phyloP scores from a whole-genome alignment of 1,140 invertebrate species.

The Lysiphlebus fabarum region DNA sequence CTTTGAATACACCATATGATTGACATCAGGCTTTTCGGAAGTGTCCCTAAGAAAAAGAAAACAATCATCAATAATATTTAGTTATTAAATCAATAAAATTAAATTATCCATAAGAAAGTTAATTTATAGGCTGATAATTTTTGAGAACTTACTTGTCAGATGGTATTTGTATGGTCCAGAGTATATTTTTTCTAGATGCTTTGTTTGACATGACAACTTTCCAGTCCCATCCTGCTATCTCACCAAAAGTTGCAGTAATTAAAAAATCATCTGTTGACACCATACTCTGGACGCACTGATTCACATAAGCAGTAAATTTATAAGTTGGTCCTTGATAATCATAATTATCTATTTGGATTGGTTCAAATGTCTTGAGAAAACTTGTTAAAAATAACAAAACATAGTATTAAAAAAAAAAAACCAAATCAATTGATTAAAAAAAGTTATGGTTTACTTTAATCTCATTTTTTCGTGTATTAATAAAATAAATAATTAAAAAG shows the following conservation, averaged over 20 bases:
- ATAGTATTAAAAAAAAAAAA: not conserved
- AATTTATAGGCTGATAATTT: no score
- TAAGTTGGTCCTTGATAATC: conserved; percentile 59
- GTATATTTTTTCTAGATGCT: conserved; percentile 58
- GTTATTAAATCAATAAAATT: not conserved
- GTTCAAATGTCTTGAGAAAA: conserved; percentile 59
- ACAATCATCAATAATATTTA: conserved; percentile 22
- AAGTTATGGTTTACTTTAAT: conserved; percentile 2
- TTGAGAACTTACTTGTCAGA: conserved; percentile 51
- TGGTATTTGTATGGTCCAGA: conserved; percentile 71
- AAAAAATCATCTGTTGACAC: conserved; percentile 68
- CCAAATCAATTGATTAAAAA: not conserved
- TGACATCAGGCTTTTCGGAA: conserved; percentile 74
- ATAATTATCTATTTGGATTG: conserved; percentile 52
- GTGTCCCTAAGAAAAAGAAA: conserved; percentile 56
- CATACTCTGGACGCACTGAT: conserved; percentile 70
- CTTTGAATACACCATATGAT: conserved; percentile 66
- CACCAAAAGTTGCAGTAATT: conserved; percentile 70
- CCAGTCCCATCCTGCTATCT: conserved; percentile 77
- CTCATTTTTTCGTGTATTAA: conserved; percentile 14
- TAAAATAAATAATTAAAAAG: conserved; percentile 12
- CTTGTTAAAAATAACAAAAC: conserved; percentile 44
- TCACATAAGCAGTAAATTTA: conserved; percentile 58
- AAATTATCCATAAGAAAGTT: no score
- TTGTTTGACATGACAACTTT: conserved; percentile 63